phyloP scores from a whole-genome alignment of 1,140 invertebrate species.

The Eurytemora carolleeae region DNA sequence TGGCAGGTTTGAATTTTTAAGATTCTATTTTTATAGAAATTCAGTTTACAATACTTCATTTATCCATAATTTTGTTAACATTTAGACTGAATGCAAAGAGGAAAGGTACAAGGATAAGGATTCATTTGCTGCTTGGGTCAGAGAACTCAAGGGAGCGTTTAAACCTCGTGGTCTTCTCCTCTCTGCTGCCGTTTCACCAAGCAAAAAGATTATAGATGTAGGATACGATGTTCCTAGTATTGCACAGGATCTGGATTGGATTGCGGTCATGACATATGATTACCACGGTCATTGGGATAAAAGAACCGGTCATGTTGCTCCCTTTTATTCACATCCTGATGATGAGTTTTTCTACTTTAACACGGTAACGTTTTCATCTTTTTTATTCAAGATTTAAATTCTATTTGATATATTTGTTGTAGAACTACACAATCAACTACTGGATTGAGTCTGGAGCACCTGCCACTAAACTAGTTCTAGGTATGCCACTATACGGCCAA shows the following conservation, averaged over 20 bases:
- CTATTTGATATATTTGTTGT: conserved; percentile 19
- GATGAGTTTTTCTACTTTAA: conserved; percentile 37
- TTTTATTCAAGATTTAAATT: not conserved
- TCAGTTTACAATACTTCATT: not conserved
- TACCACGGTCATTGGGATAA: conserved; percentile 68
- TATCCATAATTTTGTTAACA: conserved; percentile 1
- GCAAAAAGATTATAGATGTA: conserved; percentile 62
- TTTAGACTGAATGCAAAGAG: conserved; percentile 35
- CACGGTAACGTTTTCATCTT: conserved; percentile 23
- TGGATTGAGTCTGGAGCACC: conserved; percentile 65
- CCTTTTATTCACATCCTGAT: conserved; percentile 53
- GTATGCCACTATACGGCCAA: conserved; percentile 74
- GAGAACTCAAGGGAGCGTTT: conserved; percentile 25
- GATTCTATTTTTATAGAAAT: not conserved
- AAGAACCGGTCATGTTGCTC: conserved; percentile 58
- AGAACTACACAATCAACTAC: conserved; percentile 59
- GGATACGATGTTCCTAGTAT: conserved; percentile 56
- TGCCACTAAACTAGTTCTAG: conserved; percentile 56
- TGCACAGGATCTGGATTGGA: conserved; percentile 57
- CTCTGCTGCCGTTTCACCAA: conserved; percentile 64
- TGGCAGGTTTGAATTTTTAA: conserved; percentile 63
- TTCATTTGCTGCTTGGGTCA: conserved; percentile 23
- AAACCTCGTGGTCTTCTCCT: conserved; percentile 34
- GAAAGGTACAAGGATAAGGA: conserved; percentile 59
- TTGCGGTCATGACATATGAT: conserved; percentile 65